These are phyloP conservation scores for Perizoma affinitatum DNA, from an alignment of 2,888 invertebrate genomes.

Conservation along the genomic window DNA sequence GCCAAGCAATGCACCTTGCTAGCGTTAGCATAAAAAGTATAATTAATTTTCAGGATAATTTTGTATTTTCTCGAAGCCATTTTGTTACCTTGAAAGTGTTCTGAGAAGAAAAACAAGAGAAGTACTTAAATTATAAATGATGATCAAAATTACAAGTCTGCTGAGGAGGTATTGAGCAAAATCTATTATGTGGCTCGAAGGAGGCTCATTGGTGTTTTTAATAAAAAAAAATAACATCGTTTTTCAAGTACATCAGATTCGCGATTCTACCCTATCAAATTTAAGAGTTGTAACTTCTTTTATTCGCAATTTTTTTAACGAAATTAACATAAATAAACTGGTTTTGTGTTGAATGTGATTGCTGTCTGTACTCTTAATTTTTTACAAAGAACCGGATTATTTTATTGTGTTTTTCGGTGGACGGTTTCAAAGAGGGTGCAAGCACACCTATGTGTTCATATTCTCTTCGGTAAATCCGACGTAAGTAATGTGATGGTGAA, in stretches of 20 bases:
- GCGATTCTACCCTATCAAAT: too few relatives aligned
- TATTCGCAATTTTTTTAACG: background rate
- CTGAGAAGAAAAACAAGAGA: too few relatives aligned
- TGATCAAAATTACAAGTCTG: too few relatives aligned
- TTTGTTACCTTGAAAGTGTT: too few relatives aligned
- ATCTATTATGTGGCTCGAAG: too few relatives aligned
- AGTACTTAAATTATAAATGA: too few relatives aligned
- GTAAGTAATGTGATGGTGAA: slow-evolving; percentile 24
- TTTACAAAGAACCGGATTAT: slow-evolving; percentile 74
- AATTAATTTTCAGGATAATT: background rate
- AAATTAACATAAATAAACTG: slow-evolving; percentile 3
- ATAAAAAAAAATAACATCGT: too few relatives aligned
- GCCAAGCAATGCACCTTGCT: slow-evolving; percentile 70
- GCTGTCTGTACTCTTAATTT: slow-evolving; percentile 52
- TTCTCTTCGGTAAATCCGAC: slow-evolving; percentile 32
- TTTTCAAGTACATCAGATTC: too few relatives aligned
- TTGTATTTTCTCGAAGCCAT: background rate
- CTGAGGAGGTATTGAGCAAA: too few relatives aligned
- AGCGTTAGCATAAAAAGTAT: slow-evolving; percentile 56
- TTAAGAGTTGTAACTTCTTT: background rate
- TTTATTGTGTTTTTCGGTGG: slow-evolving; percentile 76
- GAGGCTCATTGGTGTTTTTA: too few relatives aligned
- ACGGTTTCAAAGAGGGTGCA: slow-evolving; percentile 55
- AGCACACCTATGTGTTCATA: slow-evolving; percentile 41
- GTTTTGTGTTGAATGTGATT: slow-evolving; percentile 31